These are phyloP conservation scores for Peromyscus polionotus DNA, from an alignment of 2,113 vertebrate species.

Conservation along the genomic window DNA sequence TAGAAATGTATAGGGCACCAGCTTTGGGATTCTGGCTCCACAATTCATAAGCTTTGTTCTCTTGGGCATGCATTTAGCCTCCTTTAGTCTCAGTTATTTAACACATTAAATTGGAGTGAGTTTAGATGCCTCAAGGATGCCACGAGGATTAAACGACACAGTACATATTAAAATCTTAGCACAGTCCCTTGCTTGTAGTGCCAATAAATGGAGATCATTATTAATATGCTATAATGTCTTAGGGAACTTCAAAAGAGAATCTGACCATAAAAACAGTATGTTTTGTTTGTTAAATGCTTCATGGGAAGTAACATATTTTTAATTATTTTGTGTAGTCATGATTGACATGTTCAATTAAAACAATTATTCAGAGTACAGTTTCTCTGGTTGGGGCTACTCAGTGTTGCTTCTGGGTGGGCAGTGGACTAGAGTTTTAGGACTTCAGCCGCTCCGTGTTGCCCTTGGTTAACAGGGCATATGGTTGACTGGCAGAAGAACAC, in stretches of 20 bases:
- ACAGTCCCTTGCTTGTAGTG: background rate
- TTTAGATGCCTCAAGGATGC: background rate
- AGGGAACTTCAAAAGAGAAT: conserved; percentile 29
- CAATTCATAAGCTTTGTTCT: background rate
- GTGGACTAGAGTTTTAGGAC: background rate
- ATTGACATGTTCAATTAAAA: conserved; percentile 40
- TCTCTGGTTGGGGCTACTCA: conserved; percentile 1
- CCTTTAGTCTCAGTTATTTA: background rate
- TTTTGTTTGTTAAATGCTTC: conserved; percentile 42
- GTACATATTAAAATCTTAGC: conserved; percentile 26
- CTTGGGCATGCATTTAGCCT: background rate
- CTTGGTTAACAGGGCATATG: background rate
- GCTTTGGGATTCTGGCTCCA: conserved; percentile 25
- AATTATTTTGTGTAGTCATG: conserved; percentile 39
- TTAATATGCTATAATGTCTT: background rate
- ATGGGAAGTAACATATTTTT: conserved; percentile 29
- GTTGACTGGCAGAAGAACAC: background rate
- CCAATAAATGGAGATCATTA: background rate
- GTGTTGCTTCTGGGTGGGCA: background rate
- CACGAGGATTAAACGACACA: background rate
- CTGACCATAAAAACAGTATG: background rate
- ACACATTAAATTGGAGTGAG: background rate
- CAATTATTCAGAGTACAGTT: conserved; percentile 42
- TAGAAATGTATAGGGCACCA: background rate
- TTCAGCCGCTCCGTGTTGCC: background rate